Evolutionary conservation across 2,888 invertebrate species (phyloP).

Genomic region (Xylota sylvarum): DNA sequence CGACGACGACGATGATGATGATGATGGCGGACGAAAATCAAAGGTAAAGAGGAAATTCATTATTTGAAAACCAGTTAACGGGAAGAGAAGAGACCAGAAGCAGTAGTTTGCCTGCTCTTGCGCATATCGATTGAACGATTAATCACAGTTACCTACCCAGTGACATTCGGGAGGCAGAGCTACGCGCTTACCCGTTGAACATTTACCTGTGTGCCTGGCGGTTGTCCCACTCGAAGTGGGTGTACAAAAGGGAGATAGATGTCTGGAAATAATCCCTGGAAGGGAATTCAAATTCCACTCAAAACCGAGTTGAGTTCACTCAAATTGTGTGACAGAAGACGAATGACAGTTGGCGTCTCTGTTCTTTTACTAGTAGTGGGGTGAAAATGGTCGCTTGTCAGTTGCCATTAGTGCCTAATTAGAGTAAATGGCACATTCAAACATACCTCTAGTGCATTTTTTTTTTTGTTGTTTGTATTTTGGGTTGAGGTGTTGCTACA

Average conservation of each 20-base stretch:
- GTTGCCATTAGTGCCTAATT: constrained; percentile 74
- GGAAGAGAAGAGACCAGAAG: constrained; percentile 58
- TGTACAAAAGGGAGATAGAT: constrained; percentile 28
- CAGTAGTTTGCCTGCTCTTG: constrained; percentile 77
- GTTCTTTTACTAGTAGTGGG: constrained; percentile 23
- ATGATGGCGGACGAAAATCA: constrained; percentile 77
- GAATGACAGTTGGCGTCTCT: constrained; percentile 14
- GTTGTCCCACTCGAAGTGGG: constrained; percentile 37
- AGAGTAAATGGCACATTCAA: constrained; percentile 33
- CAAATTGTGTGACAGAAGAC: constrained; percentile 10
- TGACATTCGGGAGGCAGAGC: constrained; percentile 80
- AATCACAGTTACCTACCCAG: constrained; percentile 78
- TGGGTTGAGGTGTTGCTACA: constrained; percentile 39
- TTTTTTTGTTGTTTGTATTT: constrained; percentile 35
- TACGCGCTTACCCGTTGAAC: constrained; percentile 80
- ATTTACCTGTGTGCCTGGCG: constrained; percentile 24
- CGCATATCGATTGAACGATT: constrained; percentile 79
- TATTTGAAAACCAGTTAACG: constrained; percentile 48
- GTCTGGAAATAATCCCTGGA: constrained; percentile 34
- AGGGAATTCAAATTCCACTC: constrained; percentile 19
- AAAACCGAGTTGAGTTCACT: constrained; percentile 25
- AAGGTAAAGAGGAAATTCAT: constrained; percentile 74
- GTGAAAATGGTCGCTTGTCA: constrained; percentile 72
- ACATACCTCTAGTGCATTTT: not conserved
- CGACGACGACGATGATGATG: constrained; percentile 51